Conservation (phyloP, 2,797 vertebrate genomes). For the Propithecus perrieri region DNA sequence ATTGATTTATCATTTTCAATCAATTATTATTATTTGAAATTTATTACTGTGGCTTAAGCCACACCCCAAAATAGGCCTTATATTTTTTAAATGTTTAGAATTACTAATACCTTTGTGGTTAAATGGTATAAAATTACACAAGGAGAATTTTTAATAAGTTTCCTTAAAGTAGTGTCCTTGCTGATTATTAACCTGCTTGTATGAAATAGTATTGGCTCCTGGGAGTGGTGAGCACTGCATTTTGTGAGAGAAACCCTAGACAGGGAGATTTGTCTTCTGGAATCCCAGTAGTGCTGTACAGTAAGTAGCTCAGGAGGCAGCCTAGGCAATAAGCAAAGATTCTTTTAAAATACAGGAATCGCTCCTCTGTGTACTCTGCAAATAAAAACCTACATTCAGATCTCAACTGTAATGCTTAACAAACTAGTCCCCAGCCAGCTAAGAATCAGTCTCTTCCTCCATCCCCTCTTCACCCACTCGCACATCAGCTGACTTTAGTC, state of each 20-base stretch:
- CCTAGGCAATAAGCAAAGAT: not conserved
- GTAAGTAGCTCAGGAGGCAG: not conserved
- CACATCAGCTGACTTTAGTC: not conserved
- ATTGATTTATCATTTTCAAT: conserved; percentile 8
- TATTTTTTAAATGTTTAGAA: not conserved
- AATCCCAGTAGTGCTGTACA: not conserved
- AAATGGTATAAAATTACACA: not conserved
- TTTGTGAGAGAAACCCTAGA: not conserved
- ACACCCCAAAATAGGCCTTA: not conserved
- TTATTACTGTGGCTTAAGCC: not conserved
- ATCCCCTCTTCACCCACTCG: too few species aligned
- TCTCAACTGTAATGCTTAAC: not conserved
- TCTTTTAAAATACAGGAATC: not conserved
- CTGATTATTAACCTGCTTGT: not conserved
- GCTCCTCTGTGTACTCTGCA: not conserved
- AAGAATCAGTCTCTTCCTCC: not conserved
- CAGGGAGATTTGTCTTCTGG: not conserved
- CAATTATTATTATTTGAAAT: not conserved
- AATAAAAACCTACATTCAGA: not conserved
- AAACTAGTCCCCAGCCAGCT: not conserved
- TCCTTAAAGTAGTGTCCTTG: not conserved
- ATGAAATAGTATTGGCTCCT: not conserved
- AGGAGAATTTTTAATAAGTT: not conserved
- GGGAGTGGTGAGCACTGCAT: not conserved
- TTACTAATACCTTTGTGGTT: not conserved